These are phyloP conservation scores for Chlorodrepanis virens DNA, from an alignment of 2,113 vertebrate genomes.

Conservation along the genomic window DNA sequence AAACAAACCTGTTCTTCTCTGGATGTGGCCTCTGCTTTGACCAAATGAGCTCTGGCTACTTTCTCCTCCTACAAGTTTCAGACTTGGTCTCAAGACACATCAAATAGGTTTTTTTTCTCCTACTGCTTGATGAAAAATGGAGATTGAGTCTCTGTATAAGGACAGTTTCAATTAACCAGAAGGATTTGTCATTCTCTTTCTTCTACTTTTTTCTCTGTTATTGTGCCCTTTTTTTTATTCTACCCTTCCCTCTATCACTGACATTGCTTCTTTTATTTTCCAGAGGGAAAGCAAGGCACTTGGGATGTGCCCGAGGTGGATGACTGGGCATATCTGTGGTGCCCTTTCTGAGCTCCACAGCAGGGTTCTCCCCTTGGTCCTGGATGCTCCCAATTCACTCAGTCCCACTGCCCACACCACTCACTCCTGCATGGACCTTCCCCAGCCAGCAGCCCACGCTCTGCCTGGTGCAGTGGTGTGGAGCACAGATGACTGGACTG, in stretches of 20 bases:
- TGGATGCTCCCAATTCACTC: neutral
- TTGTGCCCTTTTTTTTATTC: neutral
- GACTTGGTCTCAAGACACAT: neutral
- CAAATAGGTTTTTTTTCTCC: neutral
- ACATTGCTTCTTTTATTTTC: neutral
- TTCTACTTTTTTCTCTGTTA: neutral
- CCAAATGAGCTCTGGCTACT: neutral
- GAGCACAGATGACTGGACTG: fast-evolving
- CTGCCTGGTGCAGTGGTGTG: fast-evolving
- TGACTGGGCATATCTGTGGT: neutral
- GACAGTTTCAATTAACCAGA: neutral
- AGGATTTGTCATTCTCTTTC: neutral
- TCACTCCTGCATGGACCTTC: fast-evolving
- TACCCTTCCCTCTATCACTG: fast-evolving
- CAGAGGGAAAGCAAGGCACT: neutral
- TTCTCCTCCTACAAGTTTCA: neutral
- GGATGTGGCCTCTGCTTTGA: neutral
- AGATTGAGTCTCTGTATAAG: neutral
- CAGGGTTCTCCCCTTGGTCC: neutral
- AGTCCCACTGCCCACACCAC: neutral
- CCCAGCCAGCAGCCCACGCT: neutral
- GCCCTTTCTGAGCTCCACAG: neutral
- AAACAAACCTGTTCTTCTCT: neutral
- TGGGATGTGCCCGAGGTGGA: fast-evolving
- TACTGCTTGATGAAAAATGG: neutral